Percentiles rank a stretch among this genome's conserved stretches.
Conservation (phyloP, 2,113 vertebrate genomes). For the Australoheros scitulus region DNA sequence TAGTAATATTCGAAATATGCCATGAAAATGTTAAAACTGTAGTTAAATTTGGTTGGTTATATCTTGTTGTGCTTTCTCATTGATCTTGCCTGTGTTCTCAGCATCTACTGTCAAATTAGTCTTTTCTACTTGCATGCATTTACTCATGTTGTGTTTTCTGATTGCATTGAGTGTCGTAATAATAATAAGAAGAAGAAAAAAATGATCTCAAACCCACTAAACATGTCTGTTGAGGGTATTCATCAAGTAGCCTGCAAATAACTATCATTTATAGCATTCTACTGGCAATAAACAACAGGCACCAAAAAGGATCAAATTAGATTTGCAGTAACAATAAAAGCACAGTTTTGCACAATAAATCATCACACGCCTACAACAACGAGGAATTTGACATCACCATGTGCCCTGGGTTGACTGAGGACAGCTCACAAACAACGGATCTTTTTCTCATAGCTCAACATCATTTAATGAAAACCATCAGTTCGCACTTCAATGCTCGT, state of each 20-base stretch:
- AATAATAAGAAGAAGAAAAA: not conserved
- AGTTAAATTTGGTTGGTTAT: not conserved
- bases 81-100: not conserved
- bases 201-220: not conserved
- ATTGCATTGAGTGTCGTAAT: not conserved
- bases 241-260: conserved; percentile 41
- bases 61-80: not conserved
- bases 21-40: not conserved
- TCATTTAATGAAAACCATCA: conserved; percentile 39
- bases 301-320: conserved; percentile 26
- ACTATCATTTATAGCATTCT: conserved; percentile 46
- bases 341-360: conserved; percentile 38
- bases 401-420: conserved; percentile 32
- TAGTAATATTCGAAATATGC: too few relatives aligned
- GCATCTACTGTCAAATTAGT: not conserved
- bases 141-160: not conserved
- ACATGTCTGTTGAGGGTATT: not conserved
- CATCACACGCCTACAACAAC: conserved; percentile 19
- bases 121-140: not conserved
- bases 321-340: conserved; percentile 45
- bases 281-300: conserved; percentile 24
- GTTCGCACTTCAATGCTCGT: conserved; percentile 16
- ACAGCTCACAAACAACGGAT: conserved; percentile 22
- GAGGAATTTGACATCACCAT: conserved; percentile 35
- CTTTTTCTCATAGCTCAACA: conserved; percentile 14